Base-by-base conservation (phyloP, 2,113 vertebrate species). In the Cebus imitator region DNA sequence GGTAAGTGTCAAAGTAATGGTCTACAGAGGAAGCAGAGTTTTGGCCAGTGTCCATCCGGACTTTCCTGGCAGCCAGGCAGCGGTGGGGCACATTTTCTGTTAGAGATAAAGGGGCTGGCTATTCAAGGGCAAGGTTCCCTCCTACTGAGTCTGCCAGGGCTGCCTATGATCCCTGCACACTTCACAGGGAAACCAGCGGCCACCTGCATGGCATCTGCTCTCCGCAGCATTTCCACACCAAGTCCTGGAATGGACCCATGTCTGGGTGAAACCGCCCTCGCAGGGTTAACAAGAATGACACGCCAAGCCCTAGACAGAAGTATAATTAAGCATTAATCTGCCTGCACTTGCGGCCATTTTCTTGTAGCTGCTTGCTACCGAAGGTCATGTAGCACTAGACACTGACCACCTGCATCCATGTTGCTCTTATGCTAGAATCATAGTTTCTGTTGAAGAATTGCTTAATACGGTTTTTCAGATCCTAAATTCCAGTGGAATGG, bases 121-220 rank as follows among this genome's bases (percentile, higher is more conserved):
- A 32, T 80, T 27, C 23, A 40, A 18, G 7, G 18, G 57, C 16
- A 21, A 3, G 11, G n/a, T 14, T 27, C 12, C 43, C 50, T 50
- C 14, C 68, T 17, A 43, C 55, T 18, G 55, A 73, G 50, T 70
- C 50, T 73, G 40, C 2, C 16, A 76, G 25, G 35, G 43, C 5
- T 1, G 23, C 12, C 70, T 18, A 4, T 57, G n/a, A 16, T 37
- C 66, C 9, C 25, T 13, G 23, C 2, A 2, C 0, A 0, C 87
- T 70, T 75, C 61, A 55, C 40, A 12, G 52, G 21, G 52, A 50
- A n/a, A 3, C 2, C 11, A 16, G 27, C 8, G 3, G 25, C 23
- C 3, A 11, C 14, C 40, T 64, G 52, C 2, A 0, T 8, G 14
- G 16, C 6, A 9, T 61, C 27, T 68, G 43, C 35, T 16, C 30